A percentile compares a stretch with the other conserved stretches of the same genome.
These are phyloP conservation scores for Erithacus rubecula DNA, from an alignment of 2,797 vertebrate genomes.

Conservation along the genomic window DNA sequence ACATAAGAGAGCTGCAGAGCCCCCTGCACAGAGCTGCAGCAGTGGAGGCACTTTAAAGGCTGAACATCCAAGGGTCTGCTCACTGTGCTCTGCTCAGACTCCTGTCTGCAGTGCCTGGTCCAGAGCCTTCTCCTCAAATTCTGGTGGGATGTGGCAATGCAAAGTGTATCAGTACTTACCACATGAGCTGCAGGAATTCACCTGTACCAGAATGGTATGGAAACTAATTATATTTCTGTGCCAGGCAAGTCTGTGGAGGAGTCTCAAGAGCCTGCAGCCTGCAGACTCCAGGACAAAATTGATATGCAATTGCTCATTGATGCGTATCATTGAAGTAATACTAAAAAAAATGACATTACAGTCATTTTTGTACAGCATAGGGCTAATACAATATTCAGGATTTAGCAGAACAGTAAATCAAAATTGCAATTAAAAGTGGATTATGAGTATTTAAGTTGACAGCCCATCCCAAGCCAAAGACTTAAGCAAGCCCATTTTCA, in stretches of 20 bases:
- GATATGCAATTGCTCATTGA: neutral
- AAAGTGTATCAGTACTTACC: neutral
- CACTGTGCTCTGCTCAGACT: neutral
- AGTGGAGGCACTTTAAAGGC: neutral
- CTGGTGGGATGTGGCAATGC: neutral
- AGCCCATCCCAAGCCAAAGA: neutral
- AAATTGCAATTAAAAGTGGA: slow-evolving; percentile 37
- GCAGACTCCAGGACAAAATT: neutral
- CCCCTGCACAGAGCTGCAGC: neutral
- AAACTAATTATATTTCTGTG: neutral
- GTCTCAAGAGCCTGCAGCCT: neutral
- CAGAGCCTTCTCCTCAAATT: neutral
- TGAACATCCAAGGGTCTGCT: neutral
- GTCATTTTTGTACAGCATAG: neutral
- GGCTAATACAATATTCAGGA: neutral
- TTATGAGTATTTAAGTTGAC: neutral
- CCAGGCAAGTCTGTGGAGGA: neutral
- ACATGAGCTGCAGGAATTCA: neutral
- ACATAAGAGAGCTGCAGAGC: fast-evolving
- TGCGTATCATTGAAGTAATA: neutral
- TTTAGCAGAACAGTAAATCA: slow-evolving; percentile 11
- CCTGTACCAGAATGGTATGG: neutral
- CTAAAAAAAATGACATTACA: neutral
- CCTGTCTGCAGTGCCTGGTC: neutral
- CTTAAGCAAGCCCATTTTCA: neutral